Evolutionary conservation across 1,140 invertebrate genomes (phyloP), one percentile per base, ranked within the genome.

Genomic region (Mizuhopecten yessoensis): DNA sequence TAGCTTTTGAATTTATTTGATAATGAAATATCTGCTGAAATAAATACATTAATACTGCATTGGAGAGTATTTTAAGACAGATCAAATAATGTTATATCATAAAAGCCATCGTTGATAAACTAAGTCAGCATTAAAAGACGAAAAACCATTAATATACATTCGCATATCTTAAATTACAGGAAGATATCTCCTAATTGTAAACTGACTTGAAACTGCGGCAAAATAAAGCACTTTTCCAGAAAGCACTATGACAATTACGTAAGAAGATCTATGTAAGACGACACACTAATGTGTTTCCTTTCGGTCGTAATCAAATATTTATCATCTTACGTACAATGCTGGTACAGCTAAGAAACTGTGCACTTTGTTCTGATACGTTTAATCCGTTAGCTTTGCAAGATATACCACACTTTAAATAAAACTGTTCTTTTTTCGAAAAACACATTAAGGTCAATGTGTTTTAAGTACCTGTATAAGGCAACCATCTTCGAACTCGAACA

Each of bases 161-260:
- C 10, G 45, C 11, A 49, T 17, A 49, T 49, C 3, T 9, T 17
- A 20, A 49, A 75, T 7, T 75, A 75, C 57, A 75, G n/a, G 0
- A n/a, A 75, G 0, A 75, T 75, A n/a, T 29, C 57, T 0, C 17
- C 11, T 3, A 29, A 29, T 29, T 20, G 11, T 17, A 29, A n/a
- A n/a, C n/a, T 75, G 57, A 39, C 13, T n/a, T n/a, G n/a, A n/a
- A n/a, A n/a, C n/a, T n/a, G n/a, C 20, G 29, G 17, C 29, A 29
- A 75, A 29, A 75, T 75, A 75, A 75, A 75, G 57, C 57, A 75
- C 57, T 75, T 75, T 75, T 75, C 57, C 17, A n/a, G 23, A 75
- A 75, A 75, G 3, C 57, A 75, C 23, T 29, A 17, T 29, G 5
- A 75, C 29, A 75, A 75, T 75, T 75, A 75, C 5, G 57, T 29